phyloP scores from a whole-genome alignment of 2,888 invertebrate genomes.

The Elaeidobius kamerunicus region DNA sequence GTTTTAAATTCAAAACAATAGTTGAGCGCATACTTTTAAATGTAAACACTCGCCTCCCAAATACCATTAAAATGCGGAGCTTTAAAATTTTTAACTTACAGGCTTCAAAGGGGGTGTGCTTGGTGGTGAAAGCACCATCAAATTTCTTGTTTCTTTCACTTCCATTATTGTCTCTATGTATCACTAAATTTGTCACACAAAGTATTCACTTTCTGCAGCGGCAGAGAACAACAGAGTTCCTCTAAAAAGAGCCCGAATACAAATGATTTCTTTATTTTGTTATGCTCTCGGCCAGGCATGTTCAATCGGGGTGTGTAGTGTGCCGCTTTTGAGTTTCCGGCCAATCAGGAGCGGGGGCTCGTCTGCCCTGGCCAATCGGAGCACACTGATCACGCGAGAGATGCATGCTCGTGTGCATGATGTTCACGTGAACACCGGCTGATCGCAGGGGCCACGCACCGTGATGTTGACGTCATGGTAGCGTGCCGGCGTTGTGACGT shows the following conservation, averaged over 20 bases:
- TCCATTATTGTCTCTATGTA: slow-evolving; percentile 29
- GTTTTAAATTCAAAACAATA: too few species aligned
- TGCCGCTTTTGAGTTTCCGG: slow-evolving; percentile 47
- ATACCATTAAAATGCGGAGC: neutral
- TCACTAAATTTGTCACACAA: neutral
- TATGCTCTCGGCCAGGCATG: slow-evolving; percentile 37
- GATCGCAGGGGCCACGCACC: slow-evolving; percentile 60
- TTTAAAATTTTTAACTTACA: slow-evolving; percentile 40
- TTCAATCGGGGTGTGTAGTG: slow-evolving; percentile 51
- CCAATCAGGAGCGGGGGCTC: slow-evolving; percentile 71
- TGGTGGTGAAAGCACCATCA: slow-evolving; percentile 61
- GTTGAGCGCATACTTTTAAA: neutral
- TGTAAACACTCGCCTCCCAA: neutral
- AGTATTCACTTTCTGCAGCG: slow-evolving; percentile 8
- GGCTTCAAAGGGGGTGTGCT: slow-evolving; percentile 67
- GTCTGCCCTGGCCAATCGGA: slow-evolving; percentile 62
- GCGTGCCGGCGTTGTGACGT: slow-evolving; percentile 48
- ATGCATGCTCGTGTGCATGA: slow-evolving; percentile 73
- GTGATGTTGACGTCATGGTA: slow-evolving; percentile 62
- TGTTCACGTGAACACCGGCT: slow-evolving; percentile 84
- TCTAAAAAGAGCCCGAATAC: slow-evolving; percentile 16
- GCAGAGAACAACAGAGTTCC: slow-evolving; percentile 4
- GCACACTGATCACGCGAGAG: slow-evolving; percentile 63
- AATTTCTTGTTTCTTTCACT: slow-evolving; percentile 28
- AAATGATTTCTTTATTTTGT: slow-evolving; percentile 43